These are phyloP conservation scores for Morpho deidamia DNA, from an alignment of 2,888 invertebrate genomes.

Conservation along the genomic window DNA sequence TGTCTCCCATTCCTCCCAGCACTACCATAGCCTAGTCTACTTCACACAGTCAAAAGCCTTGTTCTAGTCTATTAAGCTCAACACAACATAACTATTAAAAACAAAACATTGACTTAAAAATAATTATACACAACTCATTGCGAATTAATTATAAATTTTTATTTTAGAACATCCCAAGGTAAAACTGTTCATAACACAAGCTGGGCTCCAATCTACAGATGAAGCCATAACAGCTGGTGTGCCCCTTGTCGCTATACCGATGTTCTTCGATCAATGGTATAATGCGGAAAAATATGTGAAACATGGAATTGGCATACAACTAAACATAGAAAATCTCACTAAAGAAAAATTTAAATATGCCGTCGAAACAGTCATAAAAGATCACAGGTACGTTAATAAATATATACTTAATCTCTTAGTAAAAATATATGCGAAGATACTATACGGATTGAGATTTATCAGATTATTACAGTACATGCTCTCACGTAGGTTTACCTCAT, in stretches of 20 bases:
- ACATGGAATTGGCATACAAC: slow-evolving; percentile 39
- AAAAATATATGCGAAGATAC: no score
- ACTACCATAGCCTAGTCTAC: no score
- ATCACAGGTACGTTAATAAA: slow-evolving; percentile 34
- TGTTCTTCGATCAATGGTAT: slow-evolving; percentile 59
- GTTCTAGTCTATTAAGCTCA: no score
- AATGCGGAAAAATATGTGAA: slow-evolving; percentile 48
- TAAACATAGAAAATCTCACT: slow-evolving; percentile 35
- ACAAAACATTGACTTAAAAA: no score
- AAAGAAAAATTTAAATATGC: slow-evolving; percentile 37
- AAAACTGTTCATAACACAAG: slow-evolving; percentile 68
- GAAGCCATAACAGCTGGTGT: slow-evolving; percentile 60
- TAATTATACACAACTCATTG: no score
- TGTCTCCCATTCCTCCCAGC: no score
- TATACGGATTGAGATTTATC: no score
- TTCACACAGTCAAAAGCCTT: no score
- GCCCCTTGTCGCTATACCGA: slow-evolving; percentile 57
- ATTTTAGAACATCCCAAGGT: slow-evolving; percentile 57
- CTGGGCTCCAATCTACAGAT: slow-evolving; percentile 65
- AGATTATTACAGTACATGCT: no score
- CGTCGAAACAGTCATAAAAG: slow-evolving; percentile 34
- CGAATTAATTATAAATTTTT: neutral
- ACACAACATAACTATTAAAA: no score
- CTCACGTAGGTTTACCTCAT: no score
- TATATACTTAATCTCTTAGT: neutral